A percentile compares a stretch with the other conserved stretches of the same genome.
These are phyloP conservation scores for Drosophila sulfurigaster DNA, from an alignment of 1,140 invertebrate species.

Conservation along the genomic window DNA sequence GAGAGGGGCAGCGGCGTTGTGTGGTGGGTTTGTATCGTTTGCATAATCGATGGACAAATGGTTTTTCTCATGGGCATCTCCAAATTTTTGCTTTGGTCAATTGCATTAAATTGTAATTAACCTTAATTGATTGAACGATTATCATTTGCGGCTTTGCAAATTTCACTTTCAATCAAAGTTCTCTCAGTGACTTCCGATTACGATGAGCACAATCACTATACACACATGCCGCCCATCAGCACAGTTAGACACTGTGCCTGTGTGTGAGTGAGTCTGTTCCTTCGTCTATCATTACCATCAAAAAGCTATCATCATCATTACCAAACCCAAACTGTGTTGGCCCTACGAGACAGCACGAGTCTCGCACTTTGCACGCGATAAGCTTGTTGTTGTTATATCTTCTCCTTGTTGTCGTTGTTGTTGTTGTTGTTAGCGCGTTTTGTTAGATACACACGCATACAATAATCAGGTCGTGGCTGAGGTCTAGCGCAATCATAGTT, in stretches of 20 bases:
- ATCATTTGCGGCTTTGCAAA: conserved; percentile 57
- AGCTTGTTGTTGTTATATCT: conserved; percentile 61
- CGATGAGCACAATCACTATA: conserved; percentile 46
- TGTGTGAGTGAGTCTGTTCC: conserved; percentile 9
- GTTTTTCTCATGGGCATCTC: conserved; percentile 37
- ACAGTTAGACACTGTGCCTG: conserved; percentile 17
- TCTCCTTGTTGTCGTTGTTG: conserved; percentile 34
- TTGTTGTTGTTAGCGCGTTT: conserved; percentile 30
- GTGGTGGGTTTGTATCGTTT: conserved; percentile 26
- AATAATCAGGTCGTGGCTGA: conserved; percentile 53
- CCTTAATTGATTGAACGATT: conserved; percentile 80
- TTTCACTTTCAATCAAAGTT: conserved; percentile 73
- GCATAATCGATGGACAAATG: conserved; percentile 64
- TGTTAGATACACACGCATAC: conserved; percentile 64
- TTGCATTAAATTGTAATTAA: conserved; percentile 79
- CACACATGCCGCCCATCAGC: conserved; percentile 29
- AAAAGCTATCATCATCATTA: conserved; percentile 83
- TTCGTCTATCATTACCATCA: conserved; percentile 77
- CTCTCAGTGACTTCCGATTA: conserved; percentile 67
- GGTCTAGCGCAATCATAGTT: conserved; percentile 53
- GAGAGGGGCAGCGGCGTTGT: neutral
- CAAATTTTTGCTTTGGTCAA: conserved; percentile 43
- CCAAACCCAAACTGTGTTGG: conserved; percentile 37
- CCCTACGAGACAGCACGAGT: conserved; percentile 63
- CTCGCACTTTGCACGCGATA: conserved; percentile 73